Conservation (phyloP, 2,797 vertebrate species). For the Pogoniulus pusillus region DNA sequence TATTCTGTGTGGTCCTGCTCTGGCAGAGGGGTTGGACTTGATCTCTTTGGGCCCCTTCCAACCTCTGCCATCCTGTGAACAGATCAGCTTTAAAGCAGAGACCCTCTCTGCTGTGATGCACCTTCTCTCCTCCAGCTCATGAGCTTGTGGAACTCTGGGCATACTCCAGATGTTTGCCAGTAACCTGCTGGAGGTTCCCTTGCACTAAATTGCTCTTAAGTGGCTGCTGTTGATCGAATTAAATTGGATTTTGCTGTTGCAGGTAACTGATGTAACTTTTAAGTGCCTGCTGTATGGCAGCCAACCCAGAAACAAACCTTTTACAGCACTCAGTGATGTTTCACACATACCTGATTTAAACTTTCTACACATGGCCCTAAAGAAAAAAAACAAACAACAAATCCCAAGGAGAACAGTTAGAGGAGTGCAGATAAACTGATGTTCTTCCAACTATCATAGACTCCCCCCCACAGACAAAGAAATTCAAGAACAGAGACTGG, state of each 20-base stretch:
- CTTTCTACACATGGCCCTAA: neutral
- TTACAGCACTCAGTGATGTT: neutral
- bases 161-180: neutral
- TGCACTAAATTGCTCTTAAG: neutral
- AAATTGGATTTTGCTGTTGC: neutral
- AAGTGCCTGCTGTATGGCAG: neutral
- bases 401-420: no score
- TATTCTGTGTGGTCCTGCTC: no score
- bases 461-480: no score
- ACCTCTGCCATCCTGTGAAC: no score
- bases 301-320: neutral
- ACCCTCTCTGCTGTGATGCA: neutral
- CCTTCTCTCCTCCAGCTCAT: neutral
- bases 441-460: no score
- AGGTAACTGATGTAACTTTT: neutral
- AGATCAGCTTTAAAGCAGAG: neutral
- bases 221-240: neutral
- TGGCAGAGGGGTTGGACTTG: no score
- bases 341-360: conserved; percentile 4
- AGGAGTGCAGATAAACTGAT: no score
- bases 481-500: neutral
- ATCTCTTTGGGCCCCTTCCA: no score
- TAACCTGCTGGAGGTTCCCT: neutral
- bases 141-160: neutral
- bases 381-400: no score